Percentiles rank a stretch among this genome's conserved stretches.
phyloP scores from a whole-genome alignment of 1,140 invertebrate species.

The Nasonia longicornis region DNA sequence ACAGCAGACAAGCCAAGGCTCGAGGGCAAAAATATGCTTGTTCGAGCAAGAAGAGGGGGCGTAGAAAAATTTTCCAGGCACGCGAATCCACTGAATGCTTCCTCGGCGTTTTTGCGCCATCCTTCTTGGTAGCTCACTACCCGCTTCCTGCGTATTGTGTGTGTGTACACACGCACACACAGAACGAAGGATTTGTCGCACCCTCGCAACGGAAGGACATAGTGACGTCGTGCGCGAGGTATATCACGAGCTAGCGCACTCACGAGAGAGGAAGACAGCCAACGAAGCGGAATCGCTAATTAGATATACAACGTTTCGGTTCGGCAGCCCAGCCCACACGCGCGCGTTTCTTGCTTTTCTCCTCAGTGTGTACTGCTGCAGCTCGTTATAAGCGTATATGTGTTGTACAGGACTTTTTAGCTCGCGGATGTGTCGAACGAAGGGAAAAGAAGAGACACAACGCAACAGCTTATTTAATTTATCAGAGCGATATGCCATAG shows the following conservation, averaged over 20 bases:
- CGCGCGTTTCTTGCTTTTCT: no score
- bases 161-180: no score
- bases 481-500: not conserved
- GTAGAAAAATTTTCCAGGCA: conserved; percentile 21
- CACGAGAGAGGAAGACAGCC: not conserved
- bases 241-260: not conserved
- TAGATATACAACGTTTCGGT: not conserved
- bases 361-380: not conserved
- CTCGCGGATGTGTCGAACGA: no score
- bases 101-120: not conserved
- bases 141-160: not conserved
- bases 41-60: conserved; percentile 2
- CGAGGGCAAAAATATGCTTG: conserved; percentile 23
- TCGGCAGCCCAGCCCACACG: not conserved
- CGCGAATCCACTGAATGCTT: conserved; percentile 17
- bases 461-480: not conserved
- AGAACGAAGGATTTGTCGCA: not conserved
- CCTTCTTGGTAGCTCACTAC: not conserved
- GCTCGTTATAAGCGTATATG: not conserved
- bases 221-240: not conserved
- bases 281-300: conserved; percentile 14
- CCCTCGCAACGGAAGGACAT: not conserved
- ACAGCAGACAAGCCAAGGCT: not conserved
- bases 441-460: not conserved
- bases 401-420: not conserved